Percentiles rank a stretch among this genome's conserved stretches.
Conservation (phyloP, 2,797 vertebrate genomes). For the Tenualosa ilisha region DNA sequence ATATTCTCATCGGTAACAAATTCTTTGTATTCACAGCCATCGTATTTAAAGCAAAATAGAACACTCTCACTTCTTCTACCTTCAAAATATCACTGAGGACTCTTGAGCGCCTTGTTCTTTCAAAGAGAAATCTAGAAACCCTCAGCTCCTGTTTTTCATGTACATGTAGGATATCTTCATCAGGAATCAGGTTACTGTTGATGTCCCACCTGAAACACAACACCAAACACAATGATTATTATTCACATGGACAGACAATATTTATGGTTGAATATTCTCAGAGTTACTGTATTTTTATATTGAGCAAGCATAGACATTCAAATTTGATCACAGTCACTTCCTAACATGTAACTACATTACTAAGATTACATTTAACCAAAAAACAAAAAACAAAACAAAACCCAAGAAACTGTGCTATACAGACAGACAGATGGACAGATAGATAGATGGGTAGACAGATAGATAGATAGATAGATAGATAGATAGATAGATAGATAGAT, state of each 20-base stretch:
- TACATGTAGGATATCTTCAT: not conserved
- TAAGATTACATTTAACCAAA: not conserved
- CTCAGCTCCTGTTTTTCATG: not conserved
- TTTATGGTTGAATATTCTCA: not conserved
- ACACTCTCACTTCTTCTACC: not conserved
- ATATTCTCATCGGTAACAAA: slow-evolving; percentile 65
- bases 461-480: too few relatives aligned
- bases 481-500: too few relatives aligned
- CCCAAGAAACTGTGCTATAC: too few relatives aligned
- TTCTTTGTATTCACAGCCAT: slow-evolving; percentile 71
- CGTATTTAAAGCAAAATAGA: slow-evolving; percentile 52
- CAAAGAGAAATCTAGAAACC: not conserved
- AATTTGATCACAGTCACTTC: not conserved
- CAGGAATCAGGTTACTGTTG: not conserved
- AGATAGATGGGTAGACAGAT: too few relatives aligned
- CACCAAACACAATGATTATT: not conserved
- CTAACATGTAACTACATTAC: not conserved
- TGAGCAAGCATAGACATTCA: not conserved
- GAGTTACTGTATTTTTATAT: not conserved
- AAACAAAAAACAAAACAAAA: too few relatives aligned
- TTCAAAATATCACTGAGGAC: not conserved
- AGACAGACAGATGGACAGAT: too few relatives aligned
- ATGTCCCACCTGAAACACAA: not conserved
- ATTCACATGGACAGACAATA: not conserved
- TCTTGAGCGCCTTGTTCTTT: not conserved